Conservation (phyloP, 1,140 invertebrate genomes). For the Lordiphosa collinella region DNA sequence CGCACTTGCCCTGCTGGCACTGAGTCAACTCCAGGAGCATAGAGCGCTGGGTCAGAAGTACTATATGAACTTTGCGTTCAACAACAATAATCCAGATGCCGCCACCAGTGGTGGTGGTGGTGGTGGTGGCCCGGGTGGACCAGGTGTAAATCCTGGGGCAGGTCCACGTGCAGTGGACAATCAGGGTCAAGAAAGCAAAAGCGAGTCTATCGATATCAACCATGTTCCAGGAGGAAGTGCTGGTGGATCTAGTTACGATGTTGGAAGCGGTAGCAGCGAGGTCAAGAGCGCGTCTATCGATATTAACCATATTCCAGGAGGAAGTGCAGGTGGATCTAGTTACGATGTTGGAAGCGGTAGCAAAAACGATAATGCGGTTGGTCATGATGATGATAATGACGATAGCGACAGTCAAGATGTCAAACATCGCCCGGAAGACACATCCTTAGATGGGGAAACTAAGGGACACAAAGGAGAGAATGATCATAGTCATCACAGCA, state of each 20-base stretch:
- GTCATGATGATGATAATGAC: conserved; percentile 29
- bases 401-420: conserved; percentile 55
- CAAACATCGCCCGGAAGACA: not conserved
- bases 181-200: no score
- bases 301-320: no score
- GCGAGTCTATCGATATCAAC: no score
- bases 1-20: conserved; percentile 31
- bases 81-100: conserved; percentile 54
- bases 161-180: no score
- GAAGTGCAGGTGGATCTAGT: not conserved
- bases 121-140: not conserved
- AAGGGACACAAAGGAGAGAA: not conserved
- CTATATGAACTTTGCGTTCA: conserved; percentile 69
- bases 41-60: conserved; percentile 53
- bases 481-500: conserved; percentile 58
- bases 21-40: conserved; percentile 30
- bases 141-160: not conserved
- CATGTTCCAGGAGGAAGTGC: no score
- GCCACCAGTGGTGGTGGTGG: conserved; percentile 5
- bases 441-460: not conserved
- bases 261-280: no score
- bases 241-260: not conserved
- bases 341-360: no score
- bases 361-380: not conserved
- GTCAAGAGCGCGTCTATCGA: no score